Evolutionary conservation across 2,797 vertebrate genomes (phyloP).

Genomic region (Oreochromis grahami): DNA sequence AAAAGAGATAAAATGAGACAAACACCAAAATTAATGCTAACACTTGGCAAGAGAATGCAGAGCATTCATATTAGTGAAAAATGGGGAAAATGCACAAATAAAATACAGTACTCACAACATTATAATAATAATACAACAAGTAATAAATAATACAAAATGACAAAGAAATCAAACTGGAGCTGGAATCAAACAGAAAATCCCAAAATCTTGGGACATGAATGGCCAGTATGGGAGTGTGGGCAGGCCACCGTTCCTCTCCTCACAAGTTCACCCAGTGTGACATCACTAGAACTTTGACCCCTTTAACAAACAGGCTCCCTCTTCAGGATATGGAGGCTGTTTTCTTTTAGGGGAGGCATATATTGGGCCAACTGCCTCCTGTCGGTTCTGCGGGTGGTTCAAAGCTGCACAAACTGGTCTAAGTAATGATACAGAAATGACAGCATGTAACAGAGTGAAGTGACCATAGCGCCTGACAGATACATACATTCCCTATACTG

Average conservation of each 20-base stretch:
- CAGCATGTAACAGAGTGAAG: neutral
- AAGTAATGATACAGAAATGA: neutral
- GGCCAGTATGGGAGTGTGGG: neutral
- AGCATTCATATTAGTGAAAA: neutral
- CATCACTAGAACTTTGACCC: neutral
- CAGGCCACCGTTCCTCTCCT: neutral
- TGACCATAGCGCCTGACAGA: neutral
- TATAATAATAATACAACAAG: neutral
- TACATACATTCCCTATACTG: neutral
- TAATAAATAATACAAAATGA: neutral
- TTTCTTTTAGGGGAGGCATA: neutral
- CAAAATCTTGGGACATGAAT: neutral
- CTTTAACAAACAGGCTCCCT: neutral
- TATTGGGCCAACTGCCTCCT: neutral
- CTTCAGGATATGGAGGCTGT: neutral
- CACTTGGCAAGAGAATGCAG: neutral
- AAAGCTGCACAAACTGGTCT: neutral
- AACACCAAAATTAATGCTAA: neutral
- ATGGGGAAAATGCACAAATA: neutral
- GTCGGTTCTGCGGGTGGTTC: neutral
- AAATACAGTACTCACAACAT: neutral
- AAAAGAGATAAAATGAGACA: neutral
- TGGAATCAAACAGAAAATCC: neutral
- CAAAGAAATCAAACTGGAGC: neutral
- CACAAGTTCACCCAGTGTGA: neutral